Base-by-base conservation (phyloP, 1,140 invertebrate species). In the Aplysia californica region DNA sequence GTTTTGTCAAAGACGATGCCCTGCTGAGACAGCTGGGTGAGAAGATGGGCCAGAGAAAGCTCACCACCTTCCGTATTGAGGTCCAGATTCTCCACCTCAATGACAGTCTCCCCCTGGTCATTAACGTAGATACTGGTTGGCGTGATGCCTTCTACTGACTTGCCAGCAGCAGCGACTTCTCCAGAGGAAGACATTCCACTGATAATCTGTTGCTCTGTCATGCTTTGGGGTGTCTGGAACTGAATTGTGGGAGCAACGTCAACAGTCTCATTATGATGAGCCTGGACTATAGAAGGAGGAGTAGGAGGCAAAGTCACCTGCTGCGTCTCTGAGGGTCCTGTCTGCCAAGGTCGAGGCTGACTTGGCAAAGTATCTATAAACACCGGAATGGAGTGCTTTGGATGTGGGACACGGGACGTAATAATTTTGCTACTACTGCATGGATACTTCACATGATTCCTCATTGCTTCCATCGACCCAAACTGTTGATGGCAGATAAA, bases 401-500 rank as follows among this genome's bases (percentile, higher is more conserved):
- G 75, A n/a, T 61, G 66, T 15, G 66, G 56, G 2, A 36, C 66
- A 44, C 29, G n/a, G 4, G 75, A 55, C 15, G 64, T 76, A n/a
- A 64, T 64, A 3, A 76, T 35, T 61, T 59, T 61, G 31, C 39
- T 76, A 36, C 79, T 83, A 55, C 76, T 85, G 44, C 84, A 86
- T 1, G 84, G 82, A 23, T 79, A 78, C 59, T 82, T 82, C 0
- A 86, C 84, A 78, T 86, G 84, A 5, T 81, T 75, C 41, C 80
- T 78, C 83, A 86, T 86, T 50, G 83, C 82, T n/a, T 86, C 83
- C 64, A 86, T 61, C 23, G 79, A 79, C 4, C 55, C 29, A 70
- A 86, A 86, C 26, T 76, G 71, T 35, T 79, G 75, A 38, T 80
- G 80, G 72, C 84, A 86, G 31, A 86, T 86, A 23, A 81, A 79